Evolutionary conservation across 64 coral and sea anemone species (phyloP).

Genomic region (Dendrophyllia cribrosa): DNA sequence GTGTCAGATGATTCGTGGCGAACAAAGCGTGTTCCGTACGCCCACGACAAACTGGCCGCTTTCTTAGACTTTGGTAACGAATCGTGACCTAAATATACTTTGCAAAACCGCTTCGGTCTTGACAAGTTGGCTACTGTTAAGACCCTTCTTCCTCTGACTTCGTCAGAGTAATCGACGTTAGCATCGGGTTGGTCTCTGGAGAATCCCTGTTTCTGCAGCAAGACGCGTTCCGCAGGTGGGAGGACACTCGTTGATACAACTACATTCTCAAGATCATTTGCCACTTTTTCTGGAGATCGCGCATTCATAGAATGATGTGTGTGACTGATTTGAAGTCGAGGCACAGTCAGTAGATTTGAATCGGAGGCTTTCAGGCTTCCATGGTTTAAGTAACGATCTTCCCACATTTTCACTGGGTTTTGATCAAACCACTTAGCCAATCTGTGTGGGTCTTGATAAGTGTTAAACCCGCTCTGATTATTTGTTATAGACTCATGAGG

Average conservation of each 20-base stretch:
- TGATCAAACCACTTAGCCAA: neutral
- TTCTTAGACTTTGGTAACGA: constrained; percentile 12
- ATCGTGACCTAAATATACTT: constrained; percentile 3
- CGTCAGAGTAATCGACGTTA: neutral
- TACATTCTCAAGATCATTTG: neutral
- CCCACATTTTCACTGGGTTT: neutral
- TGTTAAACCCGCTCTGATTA: neutral
- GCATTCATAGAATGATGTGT: neutral
- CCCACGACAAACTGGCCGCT: constrained; percentile 7
- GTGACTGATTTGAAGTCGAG: neutral
- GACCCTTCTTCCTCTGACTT: neutral
- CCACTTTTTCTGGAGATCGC: neutral
- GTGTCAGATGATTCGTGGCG: constrained; percentile 22
- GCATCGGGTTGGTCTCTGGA: neutral
- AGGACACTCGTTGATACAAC: neutral
- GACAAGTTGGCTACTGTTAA: neutral
- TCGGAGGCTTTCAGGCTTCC: neutral
- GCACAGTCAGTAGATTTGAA: neutral
- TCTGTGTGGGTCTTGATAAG: neutral
- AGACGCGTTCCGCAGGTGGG: neutral
- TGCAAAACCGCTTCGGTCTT: neutral
- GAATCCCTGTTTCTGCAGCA: neutral
- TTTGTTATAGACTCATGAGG: neutral
- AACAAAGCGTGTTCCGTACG: constrained; percentile 5
- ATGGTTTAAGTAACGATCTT: constrained; percentile 5